Evolutionary conservation across 2,888 invertebrate species (phyloP).

Genomic region (Heliconius cydno): DNA sequence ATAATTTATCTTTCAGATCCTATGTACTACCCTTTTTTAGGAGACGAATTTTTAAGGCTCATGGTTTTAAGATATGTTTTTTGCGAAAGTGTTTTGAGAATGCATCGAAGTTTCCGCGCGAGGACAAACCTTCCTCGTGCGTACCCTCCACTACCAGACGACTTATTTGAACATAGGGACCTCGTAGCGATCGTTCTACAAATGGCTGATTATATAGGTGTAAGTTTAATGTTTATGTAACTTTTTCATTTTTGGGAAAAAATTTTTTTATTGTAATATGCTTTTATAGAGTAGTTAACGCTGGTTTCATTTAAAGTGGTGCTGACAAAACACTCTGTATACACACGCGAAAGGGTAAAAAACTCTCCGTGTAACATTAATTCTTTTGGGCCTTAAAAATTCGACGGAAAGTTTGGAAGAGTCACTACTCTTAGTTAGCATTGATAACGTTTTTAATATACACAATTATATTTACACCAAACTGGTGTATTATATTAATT

Average conservation of each 20-base stretch:
- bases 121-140: conserved; percentile 93
- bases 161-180: conserved; percentile 92
- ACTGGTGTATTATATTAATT: not conserved
- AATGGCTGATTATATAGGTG: conserved; percentile 92
- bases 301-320: too few relatives aligned
- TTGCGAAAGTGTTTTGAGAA: conserved; percentile 94
- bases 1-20: conserved; percentile 78
- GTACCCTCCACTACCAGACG: conserved; percentile 94
- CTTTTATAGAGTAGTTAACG: too few relatives aligned
- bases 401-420: too few relatives aligned
- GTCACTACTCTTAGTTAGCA: too few relatives aligned
- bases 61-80: conserved; percentile 95
- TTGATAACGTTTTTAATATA: too few relatives aligned
- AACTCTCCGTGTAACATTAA: too few relatives aligned
- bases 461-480: too few relatives aligned
- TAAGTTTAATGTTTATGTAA: conserved; percentile 60
- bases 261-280: too few relatives aligned
- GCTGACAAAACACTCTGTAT: too few relatives aligned
- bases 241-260: too few relatives aligned
- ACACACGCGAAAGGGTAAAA: too few relatives aligned
- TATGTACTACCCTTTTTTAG: conserved; percentile 93
- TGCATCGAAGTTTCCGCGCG: conserved; percentile 93
- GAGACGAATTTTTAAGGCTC: conserved; percentile 96
- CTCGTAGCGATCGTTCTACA: conserved; percentile 92
- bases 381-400: too few relatives aligned